Conservation (phyloP, 2,797 vertebrate species). For the Danio tinwini region DNA sequence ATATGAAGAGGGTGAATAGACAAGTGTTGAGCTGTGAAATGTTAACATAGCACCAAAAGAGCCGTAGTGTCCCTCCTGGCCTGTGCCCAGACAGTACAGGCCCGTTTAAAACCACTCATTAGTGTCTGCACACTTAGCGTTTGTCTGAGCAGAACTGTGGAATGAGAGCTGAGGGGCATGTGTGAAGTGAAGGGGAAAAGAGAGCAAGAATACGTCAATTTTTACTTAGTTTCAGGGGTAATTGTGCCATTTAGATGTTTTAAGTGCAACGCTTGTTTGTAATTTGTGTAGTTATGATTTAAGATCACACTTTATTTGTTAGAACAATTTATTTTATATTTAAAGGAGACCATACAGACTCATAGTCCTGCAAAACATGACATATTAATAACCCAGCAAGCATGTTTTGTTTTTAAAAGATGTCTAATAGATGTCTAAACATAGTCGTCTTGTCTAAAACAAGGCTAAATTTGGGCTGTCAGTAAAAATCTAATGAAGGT, state of each 20-base stretch:
- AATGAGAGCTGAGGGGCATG: slow-evolving; percentile 45
- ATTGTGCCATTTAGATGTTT: slow-evolving; percentile 5
- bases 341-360: neutral
- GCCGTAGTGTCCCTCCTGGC: slow-evolving; percentile 40
- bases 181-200: slow-evolving; percentile 44
- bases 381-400: neutral
- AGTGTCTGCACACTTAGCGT: slow-evolving; percentile 49
- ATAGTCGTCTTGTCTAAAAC: too few relatives aligned
- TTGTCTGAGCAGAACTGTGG: slow-evolving; percentile 46
- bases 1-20: slow-evolving; percentile 42
- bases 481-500: too few relatives aligned
- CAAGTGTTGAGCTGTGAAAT: slow-evolving; percentile 49
- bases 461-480: too few relatives aligned
- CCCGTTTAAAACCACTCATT: slow-evolving; percentile 56
- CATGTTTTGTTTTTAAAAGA: too few relatives aligned
- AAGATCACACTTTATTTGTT: slow-evolving; percentile 4
- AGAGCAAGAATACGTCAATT: slow-evolving; percentile 1
- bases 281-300: slow-evolving; percentile 14
- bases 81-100: slow-evolving; percentile 32
- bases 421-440: too few relatives aligned
- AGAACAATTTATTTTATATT: neutral
- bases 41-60: slow-evolving; percentile 49
- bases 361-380: neutral
- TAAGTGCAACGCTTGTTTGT: slow-evolving; percentile 1
- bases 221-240: slow-evolving; percentile 4